Conservation (phyloP, 2,888 invertebrate species). For the Apodemia duryi region DNA sequence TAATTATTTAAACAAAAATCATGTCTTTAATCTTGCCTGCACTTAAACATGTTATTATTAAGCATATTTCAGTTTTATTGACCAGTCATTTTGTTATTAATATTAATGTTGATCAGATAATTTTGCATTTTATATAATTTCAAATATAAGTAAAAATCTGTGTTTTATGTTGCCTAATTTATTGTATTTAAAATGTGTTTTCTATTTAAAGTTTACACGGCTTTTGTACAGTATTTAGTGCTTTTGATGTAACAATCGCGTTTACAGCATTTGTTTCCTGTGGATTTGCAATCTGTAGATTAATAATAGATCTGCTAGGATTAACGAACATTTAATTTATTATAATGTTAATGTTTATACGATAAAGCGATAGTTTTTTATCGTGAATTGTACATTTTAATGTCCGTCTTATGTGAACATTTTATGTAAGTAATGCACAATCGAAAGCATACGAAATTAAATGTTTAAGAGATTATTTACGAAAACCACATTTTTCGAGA, state of each 20-base stretch:
- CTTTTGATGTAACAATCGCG: slow-evolving; percentile 22
- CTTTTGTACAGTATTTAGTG: slow-evolving; percentile 52
- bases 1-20: slow-evolving; percentile 35
- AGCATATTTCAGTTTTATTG: slow-evolving; percentile 14
- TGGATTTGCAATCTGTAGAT: slow-evolving; percentile 23
- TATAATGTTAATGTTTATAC: slow-evolving; percentile 10
- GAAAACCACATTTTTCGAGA: slow-evolving; percentile 26
- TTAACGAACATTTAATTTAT: slow-evolving; percentile 25
- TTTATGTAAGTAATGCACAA: slow-evolving; percentile 34
- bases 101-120: slow-evolving; percentile 20
- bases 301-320: slow-evolving; percentile 68
- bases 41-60: background rate
- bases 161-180: slow-evolving; percentile 72
- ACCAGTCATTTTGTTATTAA: slow-evolving; percentile 19
- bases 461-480: slow-evolving; percentile 24
- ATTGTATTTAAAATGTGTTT: slow-evolving; percentile 64
- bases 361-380: background rate
- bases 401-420: slow-evolving; percentile 26
- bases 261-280: slow-evolving; percentile 21
- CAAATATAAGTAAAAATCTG: slow-evolving; percentile 41
- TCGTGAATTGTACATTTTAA: slow-evolving; percentile 18
- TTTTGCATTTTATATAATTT: slow-evolving; percentile 34
- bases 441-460: slow-evolving; percentile 25
- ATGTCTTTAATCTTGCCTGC: slow-evolving; percentile 64
- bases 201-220: slow-evolving; percentile 55